Evolutionary conservation across 2,888 invertebrate species (phyloP).

Genomic region (Acrobasis consociella): DNA sequence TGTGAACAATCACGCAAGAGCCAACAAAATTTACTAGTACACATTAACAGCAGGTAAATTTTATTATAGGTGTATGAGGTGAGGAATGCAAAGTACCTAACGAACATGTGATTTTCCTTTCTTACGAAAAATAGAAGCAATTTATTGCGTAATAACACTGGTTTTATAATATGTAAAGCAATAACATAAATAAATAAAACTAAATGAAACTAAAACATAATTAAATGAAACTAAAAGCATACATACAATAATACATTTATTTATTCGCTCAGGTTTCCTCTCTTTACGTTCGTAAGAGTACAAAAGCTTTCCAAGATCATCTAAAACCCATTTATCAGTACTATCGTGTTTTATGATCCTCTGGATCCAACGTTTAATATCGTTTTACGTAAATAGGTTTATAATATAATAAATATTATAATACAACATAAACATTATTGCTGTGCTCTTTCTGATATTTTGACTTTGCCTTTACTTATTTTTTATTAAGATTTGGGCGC

Average conservation of each 20-base stretch:
- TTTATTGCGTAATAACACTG: background rate
- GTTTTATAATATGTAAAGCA: too few species aligned
- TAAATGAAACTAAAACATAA: too few species aligned
- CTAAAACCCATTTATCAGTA: conserved; percentile 11
- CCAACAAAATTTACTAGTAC: conserved; percentile 8
- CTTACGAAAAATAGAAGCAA: background rate
- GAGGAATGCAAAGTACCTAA: background rate
- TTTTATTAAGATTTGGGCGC: too few species aligned
- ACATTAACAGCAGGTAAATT: background rate
- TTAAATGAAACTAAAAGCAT: too few species aligned
- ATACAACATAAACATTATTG: background rate
- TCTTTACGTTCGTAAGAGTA: background rate
- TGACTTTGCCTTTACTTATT: too few species aligned
- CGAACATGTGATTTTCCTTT: background rate
- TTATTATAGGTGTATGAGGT: too few species aligned
- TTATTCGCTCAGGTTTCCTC: background rate
- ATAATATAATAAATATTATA: background rate
- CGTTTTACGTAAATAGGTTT: background rate
- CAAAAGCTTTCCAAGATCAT: background rate
- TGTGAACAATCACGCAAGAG: conserved; percentile 12
- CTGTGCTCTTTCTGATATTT: background rate
- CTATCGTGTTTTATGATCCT: conserved; percentile 17
- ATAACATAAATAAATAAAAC: too few species aligned
- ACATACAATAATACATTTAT: background rate
- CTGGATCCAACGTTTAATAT: conserved; percentile 13